Evolutionary conservation across 2,888 invertebrate species (phyloP).

Genomic region (Sturmia bella): DNA sequence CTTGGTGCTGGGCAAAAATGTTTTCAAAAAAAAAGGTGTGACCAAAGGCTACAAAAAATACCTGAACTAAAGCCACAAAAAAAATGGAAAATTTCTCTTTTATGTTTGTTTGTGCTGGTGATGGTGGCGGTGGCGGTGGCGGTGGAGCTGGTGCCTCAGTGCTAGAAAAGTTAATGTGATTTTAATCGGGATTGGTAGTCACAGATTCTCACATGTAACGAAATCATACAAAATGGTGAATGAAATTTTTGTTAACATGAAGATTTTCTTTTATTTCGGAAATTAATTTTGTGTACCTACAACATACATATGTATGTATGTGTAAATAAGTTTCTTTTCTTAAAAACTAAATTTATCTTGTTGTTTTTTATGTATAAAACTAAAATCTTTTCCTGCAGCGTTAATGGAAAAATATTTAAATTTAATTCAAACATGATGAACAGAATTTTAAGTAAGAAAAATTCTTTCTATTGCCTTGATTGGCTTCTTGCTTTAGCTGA

Average conservation of each 20-base stretch:
- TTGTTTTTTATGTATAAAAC: neutral
- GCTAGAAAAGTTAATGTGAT: conserved; percentile 44
- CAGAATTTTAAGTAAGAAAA: no score
- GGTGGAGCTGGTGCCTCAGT: neutral
- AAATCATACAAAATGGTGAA: conserved; percentile 13
- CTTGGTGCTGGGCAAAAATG: neutral
- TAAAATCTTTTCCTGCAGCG: neutral
- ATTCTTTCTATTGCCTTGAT: no score
- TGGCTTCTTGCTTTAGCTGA: no score
- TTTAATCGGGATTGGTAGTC: conserved; percentile 51
- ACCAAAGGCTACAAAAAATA: neutral
- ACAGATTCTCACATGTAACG: conserved; percentile 20
- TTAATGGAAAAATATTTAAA: no score
- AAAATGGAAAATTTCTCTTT: neutral
- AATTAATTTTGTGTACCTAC: no score
- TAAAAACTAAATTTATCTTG: conserved; percentile 6
- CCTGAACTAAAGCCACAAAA: neutral
- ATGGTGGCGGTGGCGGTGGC: neutral
- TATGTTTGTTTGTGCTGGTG: no score
- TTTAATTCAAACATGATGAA: no score
- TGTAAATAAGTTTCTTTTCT: conserved; percentile 12
- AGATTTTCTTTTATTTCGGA: conserved; percentile 17
- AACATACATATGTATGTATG: no score
- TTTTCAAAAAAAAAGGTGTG: conserved; percentile 36
- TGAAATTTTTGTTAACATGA: conserved; percentile 1